Base-by-base conservation (phyloP, 2,113 vertebrate genomes). In the Verasper variegatus region DNA sequence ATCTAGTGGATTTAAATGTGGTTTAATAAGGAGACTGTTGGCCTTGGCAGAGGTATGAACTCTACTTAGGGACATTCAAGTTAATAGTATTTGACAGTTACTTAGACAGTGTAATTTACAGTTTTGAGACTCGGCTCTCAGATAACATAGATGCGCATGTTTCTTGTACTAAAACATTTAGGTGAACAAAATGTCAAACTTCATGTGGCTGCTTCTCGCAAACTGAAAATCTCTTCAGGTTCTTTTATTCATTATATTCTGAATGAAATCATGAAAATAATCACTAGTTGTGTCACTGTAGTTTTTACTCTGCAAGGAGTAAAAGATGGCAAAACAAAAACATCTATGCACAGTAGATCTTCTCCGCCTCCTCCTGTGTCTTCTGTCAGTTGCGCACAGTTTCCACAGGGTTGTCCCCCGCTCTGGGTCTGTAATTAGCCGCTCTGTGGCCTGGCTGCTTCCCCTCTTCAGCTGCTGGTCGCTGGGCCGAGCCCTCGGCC, bases 401-500 rank as follows among this genome's bases (percentile, higher is more conserved):
- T 92, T 91, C 91, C 89, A 92, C 86, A 82, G 89, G 87, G 82
- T 60, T 88, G 84, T 90, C 87, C 74, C 85, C 20, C 47, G 60
- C 11, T 58, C 67, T 1, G 31, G 72, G n/a, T 83, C 89, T 91
- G 91, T 92, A 90, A 92, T 92, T 90, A 90, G 66, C 45, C 49
- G 76, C 71, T 81, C 78, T 86, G 88, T 71, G 91, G 89, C 85
- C 89, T 78, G 88, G 91, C 87, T 56, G 87, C 89, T 75, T 65
- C 82, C 80, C 63, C 4, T 62, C 78, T 68, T 21, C 75, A 79
- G 79, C 86, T 73, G 78, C 81, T 9, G 88, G 60, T 55, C 74
- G 47, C 78, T 57, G 73, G 70, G 68, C 74, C 71, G 21, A 55
- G 74, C 35, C 81, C 85, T 71, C 14, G 18, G 74, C 64, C 78